phyloP scores from a whole-genome alignment of 2,113 vertebrate genomes.

The Actenoides lindsayi region DNA sequence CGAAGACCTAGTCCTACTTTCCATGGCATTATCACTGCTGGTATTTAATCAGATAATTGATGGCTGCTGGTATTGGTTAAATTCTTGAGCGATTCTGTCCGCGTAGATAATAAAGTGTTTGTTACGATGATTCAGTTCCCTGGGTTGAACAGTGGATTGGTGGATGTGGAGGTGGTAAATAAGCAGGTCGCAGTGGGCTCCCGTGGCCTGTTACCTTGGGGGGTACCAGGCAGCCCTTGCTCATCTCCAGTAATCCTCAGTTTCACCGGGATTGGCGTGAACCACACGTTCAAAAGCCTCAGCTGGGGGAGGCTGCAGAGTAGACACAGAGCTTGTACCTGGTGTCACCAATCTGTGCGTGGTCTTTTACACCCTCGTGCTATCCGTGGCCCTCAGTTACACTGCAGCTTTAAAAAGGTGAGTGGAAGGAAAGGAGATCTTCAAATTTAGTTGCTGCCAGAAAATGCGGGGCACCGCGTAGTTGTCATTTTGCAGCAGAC shows the following conservation, averaged over 20 bases:
- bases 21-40: neutral
- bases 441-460: neutral
- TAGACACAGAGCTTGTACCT: rapidly evolving
- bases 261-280: neutral
- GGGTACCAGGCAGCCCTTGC: neutral
- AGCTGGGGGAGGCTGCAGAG: neutral
- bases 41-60: neutral
- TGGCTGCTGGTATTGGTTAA: neutral
- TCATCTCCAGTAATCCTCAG: neutral
- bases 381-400: neutral
- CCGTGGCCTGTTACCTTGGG: neutral
- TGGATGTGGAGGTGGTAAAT: neutral
- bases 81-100: neutral
- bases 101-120: neutral
- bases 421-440: conserved; percentile 11
- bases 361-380: neutral
- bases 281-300: neutral
- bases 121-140: neutral
- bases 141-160: neutral
- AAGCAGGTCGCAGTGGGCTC: neutral
- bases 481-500: conserved; percentile 26
- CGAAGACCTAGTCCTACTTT: neutral
- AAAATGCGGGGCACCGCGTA: neutral
- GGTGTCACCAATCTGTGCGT: neutral
- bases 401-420: neutral